Base-by-base conservation (phyloP, 2,113 vertebrate species). In the Illadopsis cleaveri region DNA sequence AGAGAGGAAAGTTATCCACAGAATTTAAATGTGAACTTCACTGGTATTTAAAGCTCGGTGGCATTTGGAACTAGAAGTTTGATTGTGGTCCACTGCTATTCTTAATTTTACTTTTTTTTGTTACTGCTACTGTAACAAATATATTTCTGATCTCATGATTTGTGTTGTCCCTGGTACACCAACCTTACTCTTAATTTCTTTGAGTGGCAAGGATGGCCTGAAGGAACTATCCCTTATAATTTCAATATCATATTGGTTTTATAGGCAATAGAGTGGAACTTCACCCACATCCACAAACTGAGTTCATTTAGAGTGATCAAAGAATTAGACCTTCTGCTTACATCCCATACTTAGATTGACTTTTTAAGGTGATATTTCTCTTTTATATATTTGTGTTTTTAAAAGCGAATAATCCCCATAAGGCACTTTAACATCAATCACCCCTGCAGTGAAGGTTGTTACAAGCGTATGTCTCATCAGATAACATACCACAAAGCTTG, bases 31-130 rank as follows among this genome's bases (percentile, higher is more conserved):
- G 19, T 56, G 20, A n/a, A 15, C 28, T 83, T 78, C 23, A 20
- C 14, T 64, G 48, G 10, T 1, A 1, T 91, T 95, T 79, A 82
- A 85, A 89, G 42, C 54, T 94, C 81, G 65, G 27, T 94, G 89
- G 61, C 24, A 78, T 93, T 94, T 94, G 73, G 53, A 84, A 42
- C 44, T 61, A 44, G 17, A 89, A 66, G 10, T 86, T 81, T 89
- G 53, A 45, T 89, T 91, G 56, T 60, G 40, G 61, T 68, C 47
- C 65, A 47, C 33, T 78, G 68, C 44, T 86, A 25, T 64, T 94
- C 45, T 76, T 94, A 84, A 91, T 91, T 94, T 94, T 87, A 57
- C 57, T 75, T 83, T 78, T 78, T 37, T 79, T 84, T 89, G 35
- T 84, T 87, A 51, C 16, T 79, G 65, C 45, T 51, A 23, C 61